Evolutionary conservation across 2,797 vertebrate genomes (phyloP).

Genomic region (Enteromius afrohamiltoni): DNA sequence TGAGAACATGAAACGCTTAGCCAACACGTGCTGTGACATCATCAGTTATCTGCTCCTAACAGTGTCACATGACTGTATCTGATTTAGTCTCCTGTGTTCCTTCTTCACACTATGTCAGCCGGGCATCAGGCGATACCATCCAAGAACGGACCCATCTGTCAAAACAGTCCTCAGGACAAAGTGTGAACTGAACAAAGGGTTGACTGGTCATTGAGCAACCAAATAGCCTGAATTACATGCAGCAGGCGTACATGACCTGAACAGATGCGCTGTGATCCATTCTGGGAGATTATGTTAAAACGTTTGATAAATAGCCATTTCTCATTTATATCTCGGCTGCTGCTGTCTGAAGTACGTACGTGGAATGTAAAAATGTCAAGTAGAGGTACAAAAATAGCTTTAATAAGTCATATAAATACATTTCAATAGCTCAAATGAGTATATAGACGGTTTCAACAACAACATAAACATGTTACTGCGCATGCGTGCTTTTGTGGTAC

Average conservation of each 20-base stretch:
- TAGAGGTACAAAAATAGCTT: conserved; percentile 29
- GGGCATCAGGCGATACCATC: conserved; percentile 10
- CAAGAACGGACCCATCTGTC: conserved; percentile 4
- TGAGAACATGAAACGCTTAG: not conserved
- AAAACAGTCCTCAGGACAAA: conserved; percentile 22
- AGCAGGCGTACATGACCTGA: conserved; percentile 5
- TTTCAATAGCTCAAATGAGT: not conserved
- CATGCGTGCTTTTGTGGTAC: too few species aligned
- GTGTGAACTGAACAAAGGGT: conserved; percentile 9
- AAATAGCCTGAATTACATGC: not conserved
- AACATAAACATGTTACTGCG: too few species aligned
- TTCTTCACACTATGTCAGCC: conserved; percentile 24
- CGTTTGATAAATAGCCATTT: not conserved
- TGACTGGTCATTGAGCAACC: conserved; percentile 30
- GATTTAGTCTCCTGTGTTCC: conserved; percentile 31
- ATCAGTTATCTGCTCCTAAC: conserved; percentile 21
- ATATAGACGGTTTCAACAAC: not conserved
- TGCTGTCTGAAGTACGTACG: not conserved
- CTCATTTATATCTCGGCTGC: not conserved
- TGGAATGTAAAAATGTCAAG: not conserved
- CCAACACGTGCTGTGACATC: conserved; percentile 10
- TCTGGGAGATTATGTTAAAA: not conserved
- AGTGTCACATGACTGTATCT: conserved; percentile 59
- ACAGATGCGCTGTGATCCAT: not conserved
- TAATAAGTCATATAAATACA: conserved; percentile 1